These are phyloP conservation scores for Eleginops maclovinus DNA, from an alignment of 2,113 vertebrate genomes.

Conservation along the genomic window DNA sequence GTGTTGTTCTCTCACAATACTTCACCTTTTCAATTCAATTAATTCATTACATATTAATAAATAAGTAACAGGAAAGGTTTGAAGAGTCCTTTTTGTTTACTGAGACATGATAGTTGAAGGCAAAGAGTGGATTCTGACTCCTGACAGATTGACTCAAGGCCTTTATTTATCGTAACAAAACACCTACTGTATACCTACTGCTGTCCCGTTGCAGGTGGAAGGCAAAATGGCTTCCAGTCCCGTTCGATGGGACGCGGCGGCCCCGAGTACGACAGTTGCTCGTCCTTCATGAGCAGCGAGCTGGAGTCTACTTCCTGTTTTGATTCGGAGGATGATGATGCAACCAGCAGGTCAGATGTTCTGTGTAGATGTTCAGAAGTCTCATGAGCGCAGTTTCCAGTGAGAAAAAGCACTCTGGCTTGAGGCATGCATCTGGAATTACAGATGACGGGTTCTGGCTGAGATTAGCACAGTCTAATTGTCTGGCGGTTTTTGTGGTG, in stretches of 20 bases:
- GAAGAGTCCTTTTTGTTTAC: not conserved
- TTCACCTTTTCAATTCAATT: not conserved
- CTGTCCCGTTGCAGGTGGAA: conserved; percentile 69
- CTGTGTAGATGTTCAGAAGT: not conserved
- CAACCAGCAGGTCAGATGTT: conserved; percentile 92
- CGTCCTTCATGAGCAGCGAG: conserved; percentile 98
- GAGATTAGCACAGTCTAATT: conserved; percentile 40
- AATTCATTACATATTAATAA: not conserved
- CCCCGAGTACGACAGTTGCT: conserved; percentile 93
- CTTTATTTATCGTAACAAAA: not conserved
- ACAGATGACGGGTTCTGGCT: conserved; percentile 31
- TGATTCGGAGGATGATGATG: conserved; percentile 96
- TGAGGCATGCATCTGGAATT: conserved; percentile 38
- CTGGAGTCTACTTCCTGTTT: conserved; percentile 98
- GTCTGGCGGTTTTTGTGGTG: conserved; percentile 48
- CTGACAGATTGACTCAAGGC: not conserved
- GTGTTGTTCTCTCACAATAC: not conserved
- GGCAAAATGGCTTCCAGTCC: conserved; percentile 80
- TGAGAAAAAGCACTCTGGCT: not conserved
- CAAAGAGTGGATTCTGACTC: not conserved
- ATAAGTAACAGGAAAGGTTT: not conserved
- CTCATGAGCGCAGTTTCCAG: conserved; percentile 1
- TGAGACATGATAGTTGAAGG: not conserved
- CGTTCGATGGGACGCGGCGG: conserved; percentile 81
- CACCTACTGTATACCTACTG: not conserved